Conservation (phyloP, 2,113 vertebrate genomes). For the Phylloscopus trochiloides region DNA sequence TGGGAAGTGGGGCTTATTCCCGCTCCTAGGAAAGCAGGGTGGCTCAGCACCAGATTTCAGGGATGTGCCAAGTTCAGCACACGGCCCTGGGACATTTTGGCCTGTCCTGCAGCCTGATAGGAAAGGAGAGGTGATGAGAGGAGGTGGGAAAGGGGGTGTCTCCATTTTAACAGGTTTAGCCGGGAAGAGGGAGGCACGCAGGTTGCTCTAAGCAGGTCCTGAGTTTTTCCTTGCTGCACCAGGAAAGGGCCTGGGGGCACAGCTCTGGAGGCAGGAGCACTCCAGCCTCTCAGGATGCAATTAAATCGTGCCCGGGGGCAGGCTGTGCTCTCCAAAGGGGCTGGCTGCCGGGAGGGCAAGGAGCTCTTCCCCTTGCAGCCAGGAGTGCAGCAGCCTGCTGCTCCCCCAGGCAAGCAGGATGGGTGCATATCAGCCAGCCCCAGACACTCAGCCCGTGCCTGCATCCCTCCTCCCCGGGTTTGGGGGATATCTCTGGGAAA, state of each 20-base stretch:
- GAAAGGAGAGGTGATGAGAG: background rate
- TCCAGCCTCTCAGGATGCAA: background rate
- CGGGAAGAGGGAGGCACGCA: background rate
- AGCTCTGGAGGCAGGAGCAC: background rate
- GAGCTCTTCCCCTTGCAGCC: background rate
- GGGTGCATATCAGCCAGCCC: background rate
- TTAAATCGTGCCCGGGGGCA: background rate
- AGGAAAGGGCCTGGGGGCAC: background rate
- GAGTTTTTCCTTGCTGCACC: background rate
- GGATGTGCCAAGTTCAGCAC: background rate
- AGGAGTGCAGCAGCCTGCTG: background rate
- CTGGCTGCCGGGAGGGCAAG: rapidly evolving
- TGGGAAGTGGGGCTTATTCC: background rate
- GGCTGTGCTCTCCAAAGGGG: background rate
- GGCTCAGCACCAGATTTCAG: background rate
- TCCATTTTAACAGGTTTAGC: background rate
- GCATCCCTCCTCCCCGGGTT: background rate
- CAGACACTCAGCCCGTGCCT: rapidly evolving
- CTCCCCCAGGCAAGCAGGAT: background rate
- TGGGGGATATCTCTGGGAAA: background rate
- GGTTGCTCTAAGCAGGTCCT: background rate
- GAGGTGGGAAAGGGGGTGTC: background rate
- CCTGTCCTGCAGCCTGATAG: background rate
- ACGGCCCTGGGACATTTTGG: background rate
- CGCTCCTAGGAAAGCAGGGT: background rate